Conservation (phyloP, 2,797 vertebrate genomes). For the Synanceia verrucosa region DNA sequence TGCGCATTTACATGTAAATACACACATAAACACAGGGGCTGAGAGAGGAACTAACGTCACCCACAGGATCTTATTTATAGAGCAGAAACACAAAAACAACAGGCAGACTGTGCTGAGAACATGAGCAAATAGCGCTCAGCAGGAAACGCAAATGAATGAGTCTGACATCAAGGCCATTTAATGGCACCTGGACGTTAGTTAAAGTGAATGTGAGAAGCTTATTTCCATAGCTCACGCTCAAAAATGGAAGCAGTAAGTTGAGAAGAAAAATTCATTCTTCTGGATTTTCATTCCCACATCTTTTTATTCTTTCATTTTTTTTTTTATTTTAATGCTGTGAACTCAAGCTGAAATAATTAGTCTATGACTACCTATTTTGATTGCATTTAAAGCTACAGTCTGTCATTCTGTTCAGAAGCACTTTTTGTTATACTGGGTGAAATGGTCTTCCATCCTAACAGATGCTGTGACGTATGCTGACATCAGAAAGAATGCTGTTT, state of each 20-base stretch:
- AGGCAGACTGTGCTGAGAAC: conserved; percentile 50
- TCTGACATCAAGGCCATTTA: conserved; percentile 49
- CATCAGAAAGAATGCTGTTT: not conserved
- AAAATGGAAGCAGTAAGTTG: not conserved
- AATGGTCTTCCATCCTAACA: not conserved
- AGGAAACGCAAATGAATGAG: conserved; percentile 66
- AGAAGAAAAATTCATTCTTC: not conserved
- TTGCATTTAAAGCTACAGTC: too few relatives aligned
- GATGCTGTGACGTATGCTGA: not conserved
- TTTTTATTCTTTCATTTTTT: not conserved
- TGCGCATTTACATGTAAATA: conserved; percentile 63
- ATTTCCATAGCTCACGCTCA: not conserved
- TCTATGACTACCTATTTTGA: not conserved
- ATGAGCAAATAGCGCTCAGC: conserved; percentile 40
- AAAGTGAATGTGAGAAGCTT: conserved; percentile 24
- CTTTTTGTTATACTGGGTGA: too few relatives aligned
- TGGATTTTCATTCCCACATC: not conserved
- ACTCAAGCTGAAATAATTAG: not conserved
- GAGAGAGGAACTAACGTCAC: conserved; percentile 70
- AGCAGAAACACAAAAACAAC: conserved; percentile 66
- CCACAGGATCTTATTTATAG: conserved; percentile 78
- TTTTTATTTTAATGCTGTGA: not conserved
- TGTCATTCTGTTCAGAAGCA: too few relatives aligned
- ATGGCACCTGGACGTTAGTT: conserved; percentile 53
- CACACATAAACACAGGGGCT: conserved; percentile 59